Evolutionary conservation across 2,888 invertebrate species (phyloP), one percentile per base, ranked within the genome.

Genomic region (Ptychoptera albimana): DNA sequence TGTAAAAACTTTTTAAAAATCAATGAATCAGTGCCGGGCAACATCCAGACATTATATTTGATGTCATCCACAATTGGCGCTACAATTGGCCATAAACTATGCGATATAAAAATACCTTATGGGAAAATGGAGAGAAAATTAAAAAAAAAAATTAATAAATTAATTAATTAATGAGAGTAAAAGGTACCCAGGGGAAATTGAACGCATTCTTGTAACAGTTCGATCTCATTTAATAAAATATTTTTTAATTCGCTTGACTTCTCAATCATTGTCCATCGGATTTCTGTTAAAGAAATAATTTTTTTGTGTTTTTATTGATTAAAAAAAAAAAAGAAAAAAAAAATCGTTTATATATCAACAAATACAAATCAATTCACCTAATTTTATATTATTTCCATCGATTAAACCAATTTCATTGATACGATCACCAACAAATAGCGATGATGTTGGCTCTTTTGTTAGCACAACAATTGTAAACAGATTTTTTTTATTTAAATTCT

Each of bases 31-130:
- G 57, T 51, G 1, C 60, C 53, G 2, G 63, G 60, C 48, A 65
- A 57, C 8, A 63, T 56, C 65, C 65, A 66, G 8, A 66, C 61
- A 51, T 62, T 60, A 45, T 61, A 63, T 39, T 63, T 63, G 34
- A 61, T 46, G 8, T 61, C 60, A n/a, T 54, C 57, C 16, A 63
- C 58, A 2, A 61, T 50, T 13, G 56, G 50, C 35, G 58, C 56
- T 14, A 61, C 48, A 13, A 31, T 30, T 10, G 32, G 29, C 49
- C 49, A 49, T n/a, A 49, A 34, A 34, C 15, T 16, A 16, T 15
- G 15, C 15, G 42, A 23, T 42, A 46, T 13, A 34, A 46, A 46
- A 16, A 46, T 42, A 11, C 45, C 45, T 45, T 11, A n/a, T 15
- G 31, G 2, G 2, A 13, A 13, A 44, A 30, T 29, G 8, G 9